Percentiles rank a stretch among this genome's conserved stretches.
Evolutionary conservation across 2,888 invertebrate species (phyloP).

Genomic region (Pomacea canaliculata): DNA sequence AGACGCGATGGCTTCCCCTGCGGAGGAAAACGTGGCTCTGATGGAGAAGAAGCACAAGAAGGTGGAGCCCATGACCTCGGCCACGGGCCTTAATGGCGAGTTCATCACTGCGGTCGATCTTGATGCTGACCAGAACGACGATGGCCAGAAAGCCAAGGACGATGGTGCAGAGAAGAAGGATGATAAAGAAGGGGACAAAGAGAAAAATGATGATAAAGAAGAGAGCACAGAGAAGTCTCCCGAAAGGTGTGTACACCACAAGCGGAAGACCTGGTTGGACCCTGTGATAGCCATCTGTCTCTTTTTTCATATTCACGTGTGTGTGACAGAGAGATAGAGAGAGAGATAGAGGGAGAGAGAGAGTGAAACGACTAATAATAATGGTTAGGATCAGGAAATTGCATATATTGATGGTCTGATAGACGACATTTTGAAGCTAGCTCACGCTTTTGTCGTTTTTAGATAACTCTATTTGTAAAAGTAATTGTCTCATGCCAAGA

Average conservation of each 20-base stretch:
- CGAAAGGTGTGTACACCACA: background rate
- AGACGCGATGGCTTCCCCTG: background rate
- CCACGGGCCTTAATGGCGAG: constrained; percentile 23
- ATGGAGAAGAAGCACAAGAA: constrained; percentile 10
- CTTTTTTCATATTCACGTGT: too few relatives aligned
- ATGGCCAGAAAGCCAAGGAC: background rate
- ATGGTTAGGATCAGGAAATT: too few relatives aligned
- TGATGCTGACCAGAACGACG: constrained; percentile 1
- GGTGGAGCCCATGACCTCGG: constrained; percentile 15
- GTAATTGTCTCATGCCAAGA: too few relatives aligned
- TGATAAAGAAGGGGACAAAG: background rate
- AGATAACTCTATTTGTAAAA: too few relatives aligned
- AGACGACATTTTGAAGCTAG: too few relatives aligned
- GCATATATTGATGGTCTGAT: too few relatives aligned
- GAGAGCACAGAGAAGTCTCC: background rate
- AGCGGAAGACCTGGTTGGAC: too few relatives aligned
- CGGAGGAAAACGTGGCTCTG: background rate
- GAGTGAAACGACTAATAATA: too few relatives aligned
- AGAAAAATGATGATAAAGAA: background rate
- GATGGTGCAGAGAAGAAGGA: background rate
- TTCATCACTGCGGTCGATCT: constrained; percentile 17
- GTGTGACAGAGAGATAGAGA: too few relatives aligned
- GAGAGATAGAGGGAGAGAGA: too few relatives aligned
- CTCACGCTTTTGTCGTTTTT: too few relatives aligned
- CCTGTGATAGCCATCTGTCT: too few relatives aligned